phyloP scores from a whole-genome alignment of 2,888 invertebrate genomes.

The Heliconius sara region DNA sequence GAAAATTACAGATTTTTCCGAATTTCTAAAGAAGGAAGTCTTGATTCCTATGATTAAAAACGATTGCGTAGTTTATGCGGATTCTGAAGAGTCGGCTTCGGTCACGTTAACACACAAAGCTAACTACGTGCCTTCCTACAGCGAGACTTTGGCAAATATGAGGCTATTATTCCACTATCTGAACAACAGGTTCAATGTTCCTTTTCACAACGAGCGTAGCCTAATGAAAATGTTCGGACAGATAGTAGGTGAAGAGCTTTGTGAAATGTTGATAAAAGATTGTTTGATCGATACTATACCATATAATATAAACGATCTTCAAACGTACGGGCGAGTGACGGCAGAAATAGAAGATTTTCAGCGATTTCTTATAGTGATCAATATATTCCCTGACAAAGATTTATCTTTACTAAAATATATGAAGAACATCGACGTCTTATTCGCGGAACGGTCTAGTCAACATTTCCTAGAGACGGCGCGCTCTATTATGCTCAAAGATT shows the following conservation, averaged over 20 bases:
- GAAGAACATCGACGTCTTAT: conserved; percentile 89
- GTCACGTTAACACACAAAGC: conserved; percentile 71
- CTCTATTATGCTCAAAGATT: conserved; percentile 90
- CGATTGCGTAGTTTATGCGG: conserved; percentile 71
- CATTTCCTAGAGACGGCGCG: conserved; percentile 88
- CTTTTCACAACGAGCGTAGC: conserved; percentile 66
- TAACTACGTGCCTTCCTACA: conserved; percentile 74
- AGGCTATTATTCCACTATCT: conserved; percentile 84
- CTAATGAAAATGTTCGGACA: conserved; percentile 84
- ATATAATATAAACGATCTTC: conserved; percentile 87
- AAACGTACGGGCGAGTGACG: conserved; percentile 86
- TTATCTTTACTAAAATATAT: conserved; percentile 87
- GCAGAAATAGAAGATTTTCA: conserved; percentile 87
- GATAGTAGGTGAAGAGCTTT: conserved; percentile 84
- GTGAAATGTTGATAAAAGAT: conserved; percentile 87
- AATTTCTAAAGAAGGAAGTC: conserved; percentile 83
- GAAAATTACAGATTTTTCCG: conserved; percentile 83
- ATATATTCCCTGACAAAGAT: conserved; percentile 83
- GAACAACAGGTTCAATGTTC: conserved; percentile 80
- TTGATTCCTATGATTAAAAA: conserved; percentile 84
- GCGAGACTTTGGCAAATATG: conserved; percentile 83
- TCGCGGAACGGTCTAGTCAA: conserved; percentile 90
- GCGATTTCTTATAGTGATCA: conserved; percentile 82
- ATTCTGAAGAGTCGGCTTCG: conserved; percentile 65
- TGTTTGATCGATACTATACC: conserved; percentile 91